These are phyloP conservation scores for Drosophila pseudotalamancana DNA, from an alignment of 2,888 invertebrate genomes.

Conservation along the genomic window DNA sequence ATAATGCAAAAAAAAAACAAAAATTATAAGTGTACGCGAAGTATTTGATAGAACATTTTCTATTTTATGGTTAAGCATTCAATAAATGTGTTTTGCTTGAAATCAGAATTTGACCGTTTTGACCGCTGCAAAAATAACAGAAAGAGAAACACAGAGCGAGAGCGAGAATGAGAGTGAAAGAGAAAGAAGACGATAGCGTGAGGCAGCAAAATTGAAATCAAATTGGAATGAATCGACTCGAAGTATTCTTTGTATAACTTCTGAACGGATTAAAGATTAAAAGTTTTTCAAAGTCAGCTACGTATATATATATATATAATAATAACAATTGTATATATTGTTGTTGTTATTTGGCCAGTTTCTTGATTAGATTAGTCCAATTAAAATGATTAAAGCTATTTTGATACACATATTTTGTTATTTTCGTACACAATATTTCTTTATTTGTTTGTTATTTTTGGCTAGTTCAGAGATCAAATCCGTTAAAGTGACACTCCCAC, in stretches of 20 bases:
- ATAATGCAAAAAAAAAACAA: too few relatives aligned
- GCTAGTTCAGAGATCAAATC: conserved; percentile 69
- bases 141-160: neutral
- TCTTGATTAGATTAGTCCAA: conserved; percentile 66
- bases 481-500: conserved; percentile 45
- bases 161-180: neutral
- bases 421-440: conserved; percentile 14
- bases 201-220: conserved; percentile 6
- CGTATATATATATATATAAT: conserved; percentile 13
- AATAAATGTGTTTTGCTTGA: conserved; percentile 21
- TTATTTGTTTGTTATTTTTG: conserved; percentile 10
- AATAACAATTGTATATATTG: neutral
- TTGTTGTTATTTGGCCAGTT: conserved; percentile 2
- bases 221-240: conserved; percentile 15
- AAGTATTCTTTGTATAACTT: conserved; percentile 38
- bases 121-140: conserved; percentile 55
- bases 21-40: too few relatives aligned
- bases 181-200: neutral
- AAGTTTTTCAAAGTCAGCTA: conserved; percentile 25
- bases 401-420: conserved; percentile 14
- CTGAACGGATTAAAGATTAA: conserved; percentile 35
- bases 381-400: conserved; percentile 50
- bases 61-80: conserved; percentile 15
- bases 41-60: conserved; percentile 9
- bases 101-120: conserved; percentile 63